phyloP scores from a whole-genome alignment of 2,797 vertebrate species.

The Iguana delicatissima region DNA sequence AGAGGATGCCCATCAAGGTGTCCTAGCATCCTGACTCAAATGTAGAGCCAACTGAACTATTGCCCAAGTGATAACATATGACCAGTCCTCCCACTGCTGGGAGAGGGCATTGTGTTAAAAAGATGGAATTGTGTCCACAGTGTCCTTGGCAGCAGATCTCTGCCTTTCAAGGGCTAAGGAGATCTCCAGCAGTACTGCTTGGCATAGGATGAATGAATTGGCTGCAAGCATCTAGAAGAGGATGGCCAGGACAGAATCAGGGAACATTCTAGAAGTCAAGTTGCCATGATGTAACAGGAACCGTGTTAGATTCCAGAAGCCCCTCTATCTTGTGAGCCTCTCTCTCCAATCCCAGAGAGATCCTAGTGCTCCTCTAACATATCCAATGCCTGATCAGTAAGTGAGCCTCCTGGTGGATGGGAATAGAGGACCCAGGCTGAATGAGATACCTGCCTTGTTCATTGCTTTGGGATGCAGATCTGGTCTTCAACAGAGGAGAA shows the following conservation, averaged over 20 bases:
- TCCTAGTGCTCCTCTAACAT: background rate
- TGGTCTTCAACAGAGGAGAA: background rate
- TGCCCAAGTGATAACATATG: background rate
- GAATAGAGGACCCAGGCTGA: background rate
- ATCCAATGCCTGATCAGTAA: constrained; percentile 15
- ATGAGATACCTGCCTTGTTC: background rate
- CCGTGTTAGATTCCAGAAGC: constrained; percentile 10
- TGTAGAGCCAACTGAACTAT: background rate
- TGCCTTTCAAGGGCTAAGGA: background rate
- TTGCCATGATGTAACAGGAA: constrained; percentile 20
- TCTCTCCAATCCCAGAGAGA: constrained; percentile 1
- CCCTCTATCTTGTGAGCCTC: background rate
- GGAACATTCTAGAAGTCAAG: constrained; percentile 29
- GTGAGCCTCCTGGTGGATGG: background rate
- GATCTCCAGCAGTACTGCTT: background rate
- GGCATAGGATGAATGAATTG: background rate
- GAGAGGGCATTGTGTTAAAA: too few species aligned
- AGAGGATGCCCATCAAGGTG: background rate
- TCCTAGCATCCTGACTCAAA: background rate
- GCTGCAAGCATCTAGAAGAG: background rate
- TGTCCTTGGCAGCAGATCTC: background rate
- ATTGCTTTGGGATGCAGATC: background rate
- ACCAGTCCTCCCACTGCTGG: background rate
- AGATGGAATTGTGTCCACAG: background rate
- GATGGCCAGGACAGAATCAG: background rate